Evolutionary conservation across 2,888 invertebrate species (phyloP).

Genomic region (Thalpophila matura): DNA sequence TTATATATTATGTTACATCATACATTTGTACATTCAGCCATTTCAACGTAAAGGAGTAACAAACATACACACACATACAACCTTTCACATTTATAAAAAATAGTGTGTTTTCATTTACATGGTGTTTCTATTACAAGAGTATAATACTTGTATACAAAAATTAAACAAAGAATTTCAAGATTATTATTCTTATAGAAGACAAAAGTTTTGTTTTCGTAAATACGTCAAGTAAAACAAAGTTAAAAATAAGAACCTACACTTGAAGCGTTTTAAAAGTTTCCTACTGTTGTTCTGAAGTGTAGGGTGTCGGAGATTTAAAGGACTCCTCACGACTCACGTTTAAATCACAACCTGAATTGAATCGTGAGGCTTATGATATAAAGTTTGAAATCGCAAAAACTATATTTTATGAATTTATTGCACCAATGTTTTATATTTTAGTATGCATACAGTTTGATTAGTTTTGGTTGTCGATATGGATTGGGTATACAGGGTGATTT

Average conservation of each 20-base stretch:
- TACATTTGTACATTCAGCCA: too few species aligned
- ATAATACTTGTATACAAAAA: background rate
- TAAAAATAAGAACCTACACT: slow-evolving; percentile 47
- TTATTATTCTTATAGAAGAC: slow-evolving; percentile 19
- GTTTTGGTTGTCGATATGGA: slow-evolving; percentile 10
- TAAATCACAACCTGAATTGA: slow-evolving; percentile 38
- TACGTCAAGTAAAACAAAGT: slow-evolving; percentile 41
- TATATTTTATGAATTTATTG: slow-evolving; percentile 32
- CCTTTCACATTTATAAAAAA: too few species aligned
- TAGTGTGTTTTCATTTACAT: too few species aligned
- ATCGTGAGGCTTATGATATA: slow-evolving; percentile 24
- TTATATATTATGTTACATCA: too few species aligned
- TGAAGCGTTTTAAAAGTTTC: slow-evolving; percentile 52
- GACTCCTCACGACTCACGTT: slow-evolving; percentile 26
- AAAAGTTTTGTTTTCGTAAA: slow-evolving; percentile 45
- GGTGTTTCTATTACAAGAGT: background rate
- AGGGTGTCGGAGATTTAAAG: slow-evolving; percentile 42
- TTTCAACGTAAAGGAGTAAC: too few species aligned
- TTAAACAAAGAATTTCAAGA: slow-evolving; percentile 15
- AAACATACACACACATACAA: too few species aligned
- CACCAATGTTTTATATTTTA: slow-evolving; percentile 35
- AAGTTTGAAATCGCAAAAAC: slow-evolving; percentile 22
- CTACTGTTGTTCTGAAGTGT: slow-evolving; percentile 48
- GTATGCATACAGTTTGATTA: slow-evolving; percentile 46
- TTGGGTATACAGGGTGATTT: background rate